Conservation (phyloP, 2,797 vertebrate species). For the Adrianichthys oophorus region DNA sequence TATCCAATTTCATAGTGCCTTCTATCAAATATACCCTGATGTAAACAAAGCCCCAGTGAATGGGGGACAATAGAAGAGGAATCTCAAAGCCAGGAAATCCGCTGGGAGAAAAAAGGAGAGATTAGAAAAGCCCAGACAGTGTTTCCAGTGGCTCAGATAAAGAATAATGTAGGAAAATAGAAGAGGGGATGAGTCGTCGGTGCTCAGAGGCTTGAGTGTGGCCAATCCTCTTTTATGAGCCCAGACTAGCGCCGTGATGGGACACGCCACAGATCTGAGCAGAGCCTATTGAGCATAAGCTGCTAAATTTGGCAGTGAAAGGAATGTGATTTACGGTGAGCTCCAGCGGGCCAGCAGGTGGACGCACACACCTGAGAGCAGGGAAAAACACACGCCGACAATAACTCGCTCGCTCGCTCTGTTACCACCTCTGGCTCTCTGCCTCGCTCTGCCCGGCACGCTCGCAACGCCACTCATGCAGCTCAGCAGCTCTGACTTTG, state of each 20-base stretch:
- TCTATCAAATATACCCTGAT: constrained; percentile 54
- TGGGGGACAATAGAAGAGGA: constrained; percentile 50
- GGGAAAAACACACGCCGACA: constrained; percentile 54
- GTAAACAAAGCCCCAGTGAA: constrained; percentile 69
- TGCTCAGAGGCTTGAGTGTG: constrained; percentile 70
- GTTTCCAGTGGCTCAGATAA: constrained; percentile 86
- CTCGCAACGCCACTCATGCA: constrained; percentile 86
- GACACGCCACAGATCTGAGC: constrained; percentile 90
- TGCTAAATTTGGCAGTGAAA: constrained; percentile 99
- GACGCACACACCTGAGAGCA: constrained; percentile 43
- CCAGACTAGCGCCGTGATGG: constrained; percentile 93
- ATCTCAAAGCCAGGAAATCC: constrained; percentile 63
- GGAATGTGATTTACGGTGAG: constrained; percentile 98
- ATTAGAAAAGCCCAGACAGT: constrained; percentile 90
- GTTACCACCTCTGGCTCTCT: constrained; percentile 59
- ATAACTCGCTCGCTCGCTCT: constrained; percentile 66
- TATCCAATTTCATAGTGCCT: constrained; percentile 63
- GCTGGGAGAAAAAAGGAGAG: constrained; percentile 81
- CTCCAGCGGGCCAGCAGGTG: constrained; percentile 89
- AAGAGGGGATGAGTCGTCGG: constrained; percentile 91
- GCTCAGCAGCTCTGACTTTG: constrained; percentile 96
- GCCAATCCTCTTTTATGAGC: constrained; percentile 90
- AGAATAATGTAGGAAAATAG: constrained; percentile 63
- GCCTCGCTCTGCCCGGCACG: constrained; percentile 71
- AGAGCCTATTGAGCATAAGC: constrained; percentile 94